phyloP scores from a whole-genome alignment of 2,797 vertebrate genomes.

The Hafferia zeledoni region DNA sequence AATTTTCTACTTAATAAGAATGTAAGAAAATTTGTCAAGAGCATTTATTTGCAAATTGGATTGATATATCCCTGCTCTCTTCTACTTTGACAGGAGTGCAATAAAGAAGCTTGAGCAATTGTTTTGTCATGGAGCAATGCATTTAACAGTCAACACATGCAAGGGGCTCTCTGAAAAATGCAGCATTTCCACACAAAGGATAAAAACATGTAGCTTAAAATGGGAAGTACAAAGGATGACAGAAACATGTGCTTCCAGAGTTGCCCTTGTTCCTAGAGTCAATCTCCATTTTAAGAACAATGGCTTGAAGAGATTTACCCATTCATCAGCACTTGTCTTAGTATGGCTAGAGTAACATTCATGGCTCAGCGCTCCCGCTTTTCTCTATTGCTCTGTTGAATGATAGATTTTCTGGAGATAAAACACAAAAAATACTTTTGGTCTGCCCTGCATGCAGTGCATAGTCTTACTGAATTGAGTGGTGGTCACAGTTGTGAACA shows the following conservation, averaged over 20 bases:
- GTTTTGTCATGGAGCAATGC: neutral
- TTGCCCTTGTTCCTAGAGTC: neutral
- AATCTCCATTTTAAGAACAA: neutral
- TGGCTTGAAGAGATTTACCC: neutral
- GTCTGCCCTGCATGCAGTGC: neutral
- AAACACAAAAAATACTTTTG: neutral
- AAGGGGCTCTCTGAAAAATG: neutral
- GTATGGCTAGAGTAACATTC: neutral
- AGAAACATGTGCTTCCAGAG: neutral
- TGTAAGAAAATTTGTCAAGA: neutral
- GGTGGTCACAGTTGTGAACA: neutral
- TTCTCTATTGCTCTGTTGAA: neutral
- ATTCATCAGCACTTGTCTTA: neutral
- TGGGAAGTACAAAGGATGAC: neutral
- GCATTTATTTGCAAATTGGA: neutral
- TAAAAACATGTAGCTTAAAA: neutral
- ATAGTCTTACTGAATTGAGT: neutral
- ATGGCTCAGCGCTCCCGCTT: neutral
- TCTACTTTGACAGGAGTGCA: neutral
- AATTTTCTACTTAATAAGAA: neutral
- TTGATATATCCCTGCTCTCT: neutral
- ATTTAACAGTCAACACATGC: neutral
- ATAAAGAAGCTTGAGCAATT: neutral
- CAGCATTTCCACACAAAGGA: neutral
- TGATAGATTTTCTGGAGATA: neutral